Evolutionary conservation across 30 jellyfish, hydroid and myxozoan species (phyloP), one percentile per base, ranked within the genome.

Genomic region (Aurelia coerulea): DNA sequence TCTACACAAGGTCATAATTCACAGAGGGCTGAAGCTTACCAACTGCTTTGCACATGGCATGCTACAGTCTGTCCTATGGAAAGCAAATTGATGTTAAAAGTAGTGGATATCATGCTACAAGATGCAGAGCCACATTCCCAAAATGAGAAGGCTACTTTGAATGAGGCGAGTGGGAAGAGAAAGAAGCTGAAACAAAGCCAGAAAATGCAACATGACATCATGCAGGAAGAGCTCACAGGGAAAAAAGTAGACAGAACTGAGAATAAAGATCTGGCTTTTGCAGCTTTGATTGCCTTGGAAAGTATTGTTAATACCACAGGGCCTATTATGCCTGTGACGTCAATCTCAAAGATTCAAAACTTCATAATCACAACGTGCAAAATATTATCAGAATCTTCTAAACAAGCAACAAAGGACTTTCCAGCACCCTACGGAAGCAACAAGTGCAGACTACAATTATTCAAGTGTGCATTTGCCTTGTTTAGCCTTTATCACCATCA

Each of bases 371-470:
- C 80, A 4, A n/a, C 73, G 10, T 56, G 86, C 41, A 17, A 18
- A 9, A 13, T 2, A 2, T 15, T 62, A 32, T 4, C 84, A 64
- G 80, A 71, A 58, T 31, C 80, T n/a, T 56, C 86, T 3, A 41
- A 62, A 12, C 85, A 83, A 49, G 62, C 75, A 9, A 7, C 76
- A 7, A 16, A 39, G 2, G 35, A 8, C 4, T 83, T 83, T 58
- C 73, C 86, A 69, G 62, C 92, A 17, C 92, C 92, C 0, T 83
- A 83, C 71, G 92, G 92, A 34, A 35, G 69, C 51, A 60, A 1
- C 49, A 31, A 71, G 41, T 83, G 92, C 63, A 83, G 92, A 64
- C 35, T 16, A 50, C 74, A 70, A 34, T 41, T 83, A 12, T 65
- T 68, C 51, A 58, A 51, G 49, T 83, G 92, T 62, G 74, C 80